Base-by-base conservation (phyloP, 2,113 vertebrate genomes). In the Clarias batrachus region DNA sequence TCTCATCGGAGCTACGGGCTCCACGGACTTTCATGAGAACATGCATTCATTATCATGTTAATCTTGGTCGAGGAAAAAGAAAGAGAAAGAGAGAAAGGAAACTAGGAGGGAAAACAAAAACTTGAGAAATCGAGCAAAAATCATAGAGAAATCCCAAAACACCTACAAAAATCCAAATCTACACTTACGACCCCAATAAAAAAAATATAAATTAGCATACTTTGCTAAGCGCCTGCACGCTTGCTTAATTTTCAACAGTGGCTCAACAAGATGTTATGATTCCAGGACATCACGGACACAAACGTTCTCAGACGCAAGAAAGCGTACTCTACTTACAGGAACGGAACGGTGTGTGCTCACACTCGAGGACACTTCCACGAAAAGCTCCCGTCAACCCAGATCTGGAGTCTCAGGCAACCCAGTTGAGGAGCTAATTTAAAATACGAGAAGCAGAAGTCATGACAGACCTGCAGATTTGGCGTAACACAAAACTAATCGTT, bases 371-470 rank as follows among this genome's bases (percentile, higher is more conserved):
- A 86, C 74, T 66, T 79, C 86, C 84, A 78, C 85, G 90, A 91
- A 88, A 93, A 90, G 89, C 92, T 92, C 91, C 88, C 85, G 91
- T 89, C 57, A 81, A 89, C 92, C 91, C 89, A 91, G 90, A 94
- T 94, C 92, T 91, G 77, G 90, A 86, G 90, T 91, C 87, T 85
- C 87, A 90, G 93, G 93, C 94, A 93, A 94, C 92, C 94, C 87
- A 94, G 89, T 94, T 95, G 91, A 92, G 84, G 90, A 89, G 10
- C 74, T 68, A 82, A 33, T 85, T 85, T 68, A 87, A 85, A 82
- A 74, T 54, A 73, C 66, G 62, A 60, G 30, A 66, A 27, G 16
- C 79, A 87, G 19, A 59, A 63, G 73, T 17, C 11, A 12, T 23
- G 30, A 78, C 63, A 65, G 68, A 65, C 25, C 30, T 66, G 66